Percentiles rank a stretch among this genome's conserved stretches.
These are phyloP conservation scores for Harpalus rubripes DNA, from an alignment of 2,888 invertebrate species.

Conservation along the genomic window DNA sequence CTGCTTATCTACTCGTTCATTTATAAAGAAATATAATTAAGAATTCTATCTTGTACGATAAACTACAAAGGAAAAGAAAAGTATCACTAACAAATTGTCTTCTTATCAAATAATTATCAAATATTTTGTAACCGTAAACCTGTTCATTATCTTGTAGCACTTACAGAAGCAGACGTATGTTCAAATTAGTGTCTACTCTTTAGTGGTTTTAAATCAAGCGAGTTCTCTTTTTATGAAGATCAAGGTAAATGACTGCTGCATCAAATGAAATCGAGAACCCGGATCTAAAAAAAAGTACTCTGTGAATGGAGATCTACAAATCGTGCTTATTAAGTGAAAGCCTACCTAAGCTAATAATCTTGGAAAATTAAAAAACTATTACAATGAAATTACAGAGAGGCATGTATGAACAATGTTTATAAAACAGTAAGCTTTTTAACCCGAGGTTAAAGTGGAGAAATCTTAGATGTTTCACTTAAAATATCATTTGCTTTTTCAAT, in stretches of 20 bases:
- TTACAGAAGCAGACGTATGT: neutral
- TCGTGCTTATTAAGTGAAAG: conserved; percentile 30
- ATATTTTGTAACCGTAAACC: neutral
- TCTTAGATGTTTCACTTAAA: conserved; percentile 38
- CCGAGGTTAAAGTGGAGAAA: conserved; percentile 30
- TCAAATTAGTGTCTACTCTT: neutral
- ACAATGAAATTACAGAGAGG: conserved; percentile 24
- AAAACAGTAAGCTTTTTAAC: conserved; percentile 10
- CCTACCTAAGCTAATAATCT: conserved; percentile 11
- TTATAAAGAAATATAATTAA: no score
- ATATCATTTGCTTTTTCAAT: conserved; percentile 26
- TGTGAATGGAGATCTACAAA: neutral
- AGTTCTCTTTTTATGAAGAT: neutral
- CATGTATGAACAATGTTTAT: conserved; percentile 11
- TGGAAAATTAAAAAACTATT: conserved; percentile 38
- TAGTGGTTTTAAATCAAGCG: neutral
- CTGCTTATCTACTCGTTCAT: neutral
- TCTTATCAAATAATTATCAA: conserved; percentile 8
- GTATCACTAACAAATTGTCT: neutral
- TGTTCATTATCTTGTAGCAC: neutral
- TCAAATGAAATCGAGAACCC: conserved; percentile 21
- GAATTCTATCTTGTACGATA: neutral
- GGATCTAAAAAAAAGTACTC: conserved; percentile 15
- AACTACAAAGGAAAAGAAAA: neutral
- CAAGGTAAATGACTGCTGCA: neutral